These are phyloP conservation scores for Epinotia demarniana DNA, from an alignment of 2,888 invertebrate species.

Conservation along the genomic window DNA sequence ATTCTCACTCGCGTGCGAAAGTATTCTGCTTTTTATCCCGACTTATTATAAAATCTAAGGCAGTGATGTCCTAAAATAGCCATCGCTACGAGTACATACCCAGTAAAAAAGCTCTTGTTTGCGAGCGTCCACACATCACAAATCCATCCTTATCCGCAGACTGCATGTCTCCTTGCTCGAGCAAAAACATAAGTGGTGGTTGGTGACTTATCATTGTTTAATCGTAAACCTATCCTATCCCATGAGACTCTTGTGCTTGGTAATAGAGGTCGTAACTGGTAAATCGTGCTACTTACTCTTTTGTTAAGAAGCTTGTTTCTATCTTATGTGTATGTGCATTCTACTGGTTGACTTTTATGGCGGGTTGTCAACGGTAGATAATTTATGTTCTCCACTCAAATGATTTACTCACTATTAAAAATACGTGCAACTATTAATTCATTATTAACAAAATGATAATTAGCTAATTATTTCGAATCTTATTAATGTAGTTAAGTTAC, in stretches of 20 bases:
- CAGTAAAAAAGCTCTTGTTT: conserved; percentile 44
- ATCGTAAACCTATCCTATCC: neutral
- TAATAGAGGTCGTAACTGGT: conserved; percentile 25
- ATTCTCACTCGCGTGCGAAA: conserved; percentile 35
- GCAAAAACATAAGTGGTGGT: conserved; percentile 47
- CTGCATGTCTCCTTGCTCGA: conserved; percentile 46
- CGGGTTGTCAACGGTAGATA: conserved; percentile 49
- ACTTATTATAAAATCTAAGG: conserved; percentile 34
- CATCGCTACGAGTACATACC: conserved; percentile 14
- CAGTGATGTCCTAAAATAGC: conserved; percentile 14
- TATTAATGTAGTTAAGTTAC: neutral
- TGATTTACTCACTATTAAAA: conserved; percentile 32
- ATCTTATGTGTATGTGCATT: conserved; percentile 59
- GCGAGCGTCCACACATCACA: conserved; percentile 48
- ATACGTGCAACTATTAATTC: conserved; percentile 24
- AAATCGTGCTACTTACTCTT: conserved; percentile 14
- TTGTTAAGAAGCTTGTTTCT: conserved; percentile 47
- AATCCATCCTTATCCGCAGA: conserved; percentile 51
- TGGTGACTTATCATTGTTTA: conserved; percentile 40
- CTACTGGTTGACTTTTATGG: conserved; percentile 72
- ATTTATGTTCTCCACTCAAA: conserved; percentile 28
- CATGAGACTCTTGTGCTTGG: conserved; percentile 15
- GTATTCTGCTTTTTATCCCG: conserved; percentile 34
- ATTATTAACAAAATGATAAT: conserved; percentile 31
- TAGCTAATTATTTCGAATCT: conserved; percentile 22